Evolutionary conservation across 2,888 invertebrate species (phyloP).

Genomic region (Dendrolimus pini): DNA sequence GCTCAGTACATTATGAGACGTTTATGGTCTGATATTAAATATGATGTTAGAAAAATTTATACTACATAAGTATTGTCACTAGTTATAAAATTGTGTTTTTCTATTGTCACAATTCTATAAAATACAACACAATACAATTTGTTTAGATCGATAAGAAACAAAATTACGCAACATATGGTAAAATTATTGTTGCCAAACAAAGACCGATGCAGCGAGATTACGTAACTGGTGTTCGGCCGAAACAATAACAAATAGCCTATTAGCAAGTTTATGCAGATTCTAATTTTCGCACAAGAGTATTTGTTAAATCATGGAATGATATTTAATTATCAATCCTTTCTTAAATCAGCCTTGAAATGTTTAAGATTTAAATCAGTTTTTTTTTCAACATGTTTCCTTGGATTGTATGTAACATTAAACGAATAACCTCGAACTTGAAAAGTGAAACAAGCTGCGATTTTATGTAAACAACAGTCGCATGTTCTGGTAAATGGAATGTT

Average conservation of each 20-base stretch:
- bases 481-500: conserved; percentile 53
- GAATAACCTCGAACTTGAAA: conserved; percentile 70
- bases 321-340: not conserved
- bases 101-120: too few relatives aligned
- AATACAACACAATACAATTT: too few relatives aligned
- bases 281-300: conserved; percentile 17
- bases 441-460: conserved; percentile 35
- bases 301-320: not conserved
- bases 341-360: not conserved
- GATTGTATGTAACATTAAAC: conserved; percentile 5
- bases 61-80: too few relatives aligned
- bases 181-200: conserved; percentile 23
- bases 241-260: conserved; percentile 41
- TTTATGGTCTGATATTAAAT: too few relatives aligned
- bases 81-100: too few relatives aligned
- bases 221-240: conserved; percentile 44
- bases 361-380: not conserved
- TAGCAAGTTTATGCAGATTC: conserved; percentile 29
- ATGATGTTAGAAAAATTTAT: too few relatives aligned
- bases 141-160: conserved; percentile 7
- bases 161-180: conserved; percentile 9
- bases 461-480: conserved; percentile 60
- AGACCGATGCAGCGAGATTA: conserved; percentile 19
- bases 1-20: too few relatives aligned
- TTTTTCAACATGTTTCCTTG: not conserved